Conservation (phyloP, 2,113 vertebrate species). For the Hemiscyllium ocellatum region DNA sequence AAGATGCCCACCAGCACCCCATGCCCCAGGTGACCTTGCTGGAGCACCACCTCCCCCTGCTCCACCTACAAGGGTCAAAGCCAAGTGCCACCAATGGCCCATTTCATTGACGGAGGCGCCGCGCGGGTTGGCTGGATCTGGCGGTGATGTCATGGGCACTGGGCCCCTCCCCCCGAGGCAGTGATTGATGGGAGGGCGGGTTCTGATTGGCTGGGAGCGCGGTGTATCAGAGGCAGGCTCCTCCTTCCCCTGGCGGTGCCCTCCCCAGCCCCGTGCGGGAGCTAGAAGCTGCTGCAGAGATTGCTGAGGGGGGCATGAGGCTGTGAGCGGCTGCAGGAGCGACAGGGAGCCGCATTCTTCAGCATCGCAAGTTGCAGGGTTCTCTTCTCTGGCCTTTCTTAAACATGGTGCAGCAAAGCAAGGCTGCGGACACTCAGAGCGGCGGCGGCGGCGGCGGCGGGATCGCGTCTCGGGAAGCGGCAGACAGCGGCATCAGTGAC, state of each 20-base stretch:
- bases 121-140: not conserved
- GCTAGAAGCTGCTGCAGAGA: not conserved
- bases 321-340: not conserved
- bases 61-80: not conserved
- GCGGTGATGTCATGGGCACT: not conserved
- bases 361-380: not conserved
- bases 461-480: not conserved
- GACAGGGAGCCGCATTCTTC: not conserved
- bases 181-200: not conserved
- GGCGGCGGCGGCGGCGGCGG: not conserved
- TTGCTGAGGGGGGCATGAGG: not conserved
- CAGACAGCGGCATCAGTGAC: slow-evolving; percentile 31
- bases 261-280: not conserved
- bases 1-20: not conserved
- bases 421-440: not conserved
- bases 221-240: not conserved
- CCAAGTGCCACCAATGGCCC: not conserved
- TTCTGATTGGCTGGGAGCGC: not conserved
- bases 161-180: not conserved
- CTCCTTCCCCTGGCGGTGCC: not conserved
- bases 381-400: not conserved
- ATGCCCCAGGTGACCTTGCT: not conserved
- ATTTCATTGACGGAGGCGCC: not conserved
- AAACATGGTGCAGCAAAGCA: slow-evolving; percentile 8
- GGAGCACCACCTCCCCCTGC: not conserved